These are phyloP conservation scores for Aphidius colemani DNA, from an alignment of 2,888 invertebrate genomes.

Conservation along the genomic window DNA sequence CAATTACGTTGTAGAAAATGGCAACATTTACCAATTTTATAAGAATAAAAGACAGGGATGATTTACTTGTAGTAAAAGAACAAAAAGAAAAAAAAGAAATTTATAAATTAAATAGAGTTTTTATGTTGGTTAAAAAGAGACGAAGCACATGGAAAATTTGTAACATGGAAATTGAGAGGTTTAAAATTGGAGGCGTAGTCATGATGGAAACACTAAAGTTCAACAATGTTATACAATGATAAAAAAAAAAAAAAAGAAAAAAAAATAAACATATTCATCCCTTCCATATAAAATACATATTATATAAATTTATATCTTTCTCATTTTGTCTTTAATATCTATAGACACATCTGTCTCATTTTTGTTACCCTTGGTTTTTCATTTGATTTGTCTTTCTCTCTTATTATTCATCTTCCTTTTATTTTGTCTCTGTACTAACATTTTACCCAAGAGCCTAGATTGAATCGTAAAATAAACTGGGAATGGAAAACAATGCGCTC, in stretches of 20 bases:
- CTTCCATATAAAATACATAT: slow-evolving; percentile 30
- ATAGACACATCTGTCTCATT: slow-evolving; percentile 21
- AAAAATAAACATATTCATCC: slow-evolving; percentile 41
- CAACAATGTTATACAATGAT: slow-evolving; percentile 54
- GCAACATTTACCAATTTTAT: slow-evolving; percentile 22
- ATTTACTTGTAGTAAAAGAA: slow-evolving; percentile 27
- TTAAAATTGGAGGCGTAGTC: slow-evolving; percentile 34
- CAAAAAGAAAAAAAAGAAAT: slow-evolving; percentile 23
- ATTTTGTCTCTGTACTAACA: slow-evolving; percentile 11
- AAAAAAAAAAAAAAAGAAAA: too few species aligned
- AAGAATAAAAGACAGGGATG: slow-evolving; percentile 10
- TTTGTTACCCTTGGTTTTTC: neutral
- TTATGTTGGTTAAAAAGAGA: slow-evolving; percentile 4
- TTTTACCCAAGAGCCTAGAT: slow-evolving; percentile 42
- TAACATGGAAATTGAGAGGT: slow-evolving; percentile 26
- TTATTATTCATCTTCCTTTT: slow-evolving; percentile 4
- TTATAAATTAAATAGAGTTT: too few species aligned
- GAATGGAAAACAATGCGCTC: slow-evolving; percentile 47
- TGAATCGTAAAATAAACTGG: slow-evolving; percentile 58
- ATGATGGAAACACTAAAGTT: slow-evolving; percentile 54
- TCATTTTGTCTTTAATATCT: slow-evolving; percentile 33
- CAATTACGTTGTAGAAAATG: slow-evolving; percentile 21
- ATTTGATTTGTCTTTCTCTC: slow-evolving; percentile 23
- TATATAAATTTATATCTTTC: slow-evolving; percentile 20
- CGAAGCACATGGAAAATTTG: slow-evolving; percentile 26